Evolutionary conservation across 2,113 vertebrate genomes (phyloP).

Genomic region (Passerina amoena): DNA sequence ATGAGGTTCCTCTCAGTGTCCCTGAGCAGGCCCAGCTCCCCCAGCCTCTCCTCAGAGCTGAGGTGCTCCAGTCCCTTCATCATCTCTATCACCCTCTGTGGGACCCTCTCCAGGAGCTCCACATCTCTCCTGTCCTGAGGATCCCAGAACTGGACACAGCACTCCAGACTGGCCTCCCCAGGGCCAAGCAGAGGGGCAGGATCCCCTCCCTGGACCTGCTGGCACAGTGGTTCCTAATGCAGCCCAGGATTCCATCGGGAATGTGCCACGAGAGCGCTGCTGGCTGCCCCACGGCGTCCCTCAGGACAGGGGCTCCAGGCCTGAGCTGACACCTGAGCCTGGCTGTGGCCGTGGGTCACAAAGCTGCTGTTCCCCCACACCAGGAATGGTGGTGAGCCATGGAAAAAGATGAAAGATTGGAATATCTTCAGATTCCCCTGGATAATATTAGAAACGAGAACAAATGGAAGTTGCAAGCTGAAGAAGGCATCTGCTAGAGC

Average conservation of each 20-base stretch:
- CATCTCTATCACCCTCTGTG: not conserved
- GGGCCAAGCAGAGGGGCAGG: not conserved
- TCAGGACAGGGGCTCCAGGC: not conserved
- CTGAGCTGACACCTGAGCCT: not conserved
- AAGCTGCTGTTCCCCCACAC: not conserved
- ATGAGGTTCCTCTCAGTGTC: not conserved
- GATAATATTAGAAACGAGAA: accelerated
- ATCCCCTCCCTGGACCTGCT: not conserved
- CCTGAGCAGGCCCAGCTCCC: not conserved
- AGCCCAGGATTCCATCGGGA: not conserved
- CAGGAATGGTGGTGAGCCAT: accelerated
- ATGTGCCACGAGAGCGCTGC: not conserved
- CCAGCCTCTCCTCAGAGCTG: not conserved
- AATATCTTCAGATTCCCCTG: not conserved
- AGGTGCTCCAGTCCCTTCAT: not conserved
- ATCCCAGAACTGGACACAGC: not conserved
- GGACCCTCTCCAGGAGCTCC: not conserved
- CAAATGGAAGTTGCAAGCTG: not conserved
- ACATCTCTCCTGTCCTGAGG: not conserved
- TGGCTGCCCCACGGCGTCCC: not conserved
- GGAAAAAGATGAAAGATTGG: accelerated
- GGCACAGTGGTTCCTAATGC: not conserved
- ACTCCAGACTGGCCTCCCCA: not conserved
- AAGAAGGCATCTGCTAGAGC: not conserved
- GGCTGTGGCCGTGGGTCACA: accelerated